Base-by-base conservation (phyloP, 2,888 invertebrate species). In the Limulus polyphemus region DNA sequence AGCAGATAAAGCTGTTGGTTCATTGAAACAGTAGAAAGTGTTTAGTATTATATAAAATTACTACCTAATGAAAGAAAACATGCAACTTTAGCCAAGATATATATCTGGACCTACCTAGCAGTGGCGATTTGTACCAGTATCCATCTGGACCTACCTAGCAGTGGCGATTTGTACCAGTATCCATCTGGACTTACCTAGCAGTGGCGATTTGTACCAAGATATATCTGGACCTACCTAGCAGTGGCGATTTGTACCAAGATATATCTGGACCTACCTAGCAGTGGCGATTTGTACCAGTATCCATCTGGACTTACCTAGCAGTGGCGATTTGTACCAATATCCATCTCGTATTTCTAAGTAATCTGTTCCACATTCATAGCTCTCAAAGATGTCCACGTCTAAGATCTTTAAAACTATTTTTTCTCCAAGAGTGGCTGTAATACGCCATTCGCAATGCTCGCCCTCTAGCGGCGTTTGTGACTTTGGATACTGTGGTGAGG, bases 341-440 rank as follows among this genome's bases (percentile, higher is more conserved):
- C 98, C 98, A 74, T 98, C 98, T 0, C 95, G 81, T 32, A 98
- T 84, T 77, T 97, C 95, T 46, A 98, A 81, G 79, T 90, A 97
- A 77, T 97, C 93, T 0, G 84, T 84, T 58, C 86, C 84, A 75
- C 97, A 98, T 68, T 88, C 86, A 69, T 87, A 85, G 0, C 58
- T 88, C 73, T 90, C 88, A 72, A 86, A 87, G 68, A 97, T 87
- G 76, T 95, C 93, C 73, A 97, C 79, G 71, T 83, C 83, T 14
- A 94, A 93, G 63, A 99, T 85, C 75, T 95, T 94, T 9, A 99
- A 81, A 2, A 91, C 86, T 62, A 99, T 94, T 64, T 90, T 83
- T 77, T 99, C 98, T 0, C 98, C 99, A 72, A 95, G 94, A 0
- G 98, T 95, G 0, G 97, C 97, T 0, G 94, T 91, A 67, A 99